Conservation (phyloP, 2,113 vertebrate genomes). For the Rhipidura dahli region DNA sequence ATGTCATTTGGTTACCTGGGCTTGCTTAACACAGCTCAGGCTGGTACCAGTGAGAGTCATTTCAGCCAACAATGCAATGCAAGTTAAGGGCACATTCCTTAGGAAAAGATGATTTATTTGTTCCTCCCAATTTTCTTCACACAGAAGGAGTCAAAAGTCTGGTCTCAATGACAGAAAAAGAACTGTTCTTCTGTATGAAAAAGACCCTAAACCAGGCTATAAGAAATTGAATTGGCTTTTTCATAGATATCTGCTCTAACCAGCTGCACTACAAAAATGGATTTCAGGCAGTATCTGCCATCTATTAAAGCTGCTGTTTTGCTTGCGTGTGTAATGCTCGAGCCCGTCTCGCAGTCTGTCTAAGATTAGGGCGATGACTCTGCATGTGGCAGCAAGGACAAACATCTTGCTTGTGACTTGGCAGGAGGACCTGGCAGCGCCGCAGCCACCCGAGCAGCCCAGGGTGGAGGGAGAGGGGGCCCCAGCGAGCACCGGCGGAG, state of each 20-base stretch:
- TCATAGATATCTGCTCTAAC: not conserved
- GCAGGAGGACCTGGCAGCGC: conserved; percentile 64
- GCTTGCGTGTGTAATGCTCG: accelerated
- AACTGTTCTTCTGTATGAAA: not conserved
- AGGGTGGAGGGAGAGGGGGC: conserved; percentile 16
- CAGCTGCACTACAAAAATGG: not conserved
- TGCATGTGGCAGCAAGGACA: not conserved
- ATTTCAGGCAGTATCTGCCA: not conserved
- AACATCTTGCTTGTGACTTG: not conserved
- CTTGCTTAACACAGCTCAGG: not conserved
- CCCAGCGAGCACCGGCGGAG: not conserved
- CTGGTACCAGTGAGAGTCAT: not conserved
- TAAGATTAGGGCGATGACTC: not conserved
- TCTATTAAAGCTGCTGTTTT: not conserved
- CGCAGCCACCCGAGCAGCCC: not conserved
- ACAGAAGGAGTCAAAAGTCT: not conserved
- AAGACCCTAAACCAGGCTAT: not conserved
- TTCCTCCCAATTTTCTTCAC: not conserved
- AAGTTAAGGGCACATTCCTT: not conserved
- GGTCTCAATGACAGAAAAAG: not conserved
- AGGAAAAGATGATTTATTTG: not conserved
- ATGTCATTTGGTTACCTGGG: not conserved
- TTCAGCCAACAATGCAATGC: not conserved
- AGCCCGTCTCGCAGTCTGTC: accelerated
- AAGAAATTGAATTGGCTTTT: not conserved